Evolutionary conservation across 2,797 vertebrate species (phyloP), one percentile per base, ranked within the genome.

Genomic region (Lagorchestes hirsutus): DNA sequence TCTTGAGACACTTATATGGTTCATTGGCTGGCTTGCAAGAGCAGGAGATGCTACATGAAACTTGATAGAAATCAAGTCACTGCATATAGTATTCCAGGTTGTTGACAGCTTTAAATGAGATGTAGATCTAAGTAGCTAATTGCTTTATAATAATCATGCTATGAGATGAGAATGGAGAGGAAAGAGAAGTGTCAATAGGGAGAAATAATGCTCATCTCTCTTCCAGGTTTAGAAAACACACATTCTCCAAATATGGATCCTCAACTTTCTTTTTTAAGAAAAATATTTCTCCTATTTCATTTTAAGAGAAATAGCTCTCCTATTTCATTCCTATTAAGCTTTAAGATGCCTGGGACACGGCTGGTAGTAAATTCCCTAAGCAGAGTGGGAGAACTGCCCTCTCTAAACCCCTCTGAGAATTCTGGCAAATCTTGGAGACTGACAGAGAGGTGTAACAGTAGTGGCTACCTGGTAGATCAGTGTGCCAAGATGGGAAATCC

Each of bases 11-110:
- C 24, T 50, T 50, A n/a, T 24, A 46, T 0, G 12, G 6, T 56
- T 62, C 92, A 94, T 18, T 90, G 52, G 22, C 58, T 94, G 90
- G 87, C 28, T 92, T 58, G 90, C 54, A 96, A 55, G 67, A 94
- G 58, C 11, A 58, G 4, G 54, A 50, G 13, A 1, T 62, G 3
- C 29, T 93, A 52, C 28, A 92, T 40, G 92, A 97, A 56, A 57
- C 2, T n/a, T 46, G 34, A 93, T 92, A 55, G 93, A 95, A 50
- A 59, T 14, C 22, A 11, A 6, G 24, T 91, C 16, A 1, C 74
- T 34, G 27, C 40, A 46, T 27, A 31, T 10, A n/a, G 9, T 54
- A 52, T 52, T 96, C 40, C 62, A 59, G 90, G 96, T 29, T 56
- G 34, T 1, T 46, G 62, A 94, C n/a, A 95, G 24, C 34, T 16